phyloP scores from a whole-genome alignment of 2,113 vertebrate species.

The Herpailurus yagouaroundi region DNA sequence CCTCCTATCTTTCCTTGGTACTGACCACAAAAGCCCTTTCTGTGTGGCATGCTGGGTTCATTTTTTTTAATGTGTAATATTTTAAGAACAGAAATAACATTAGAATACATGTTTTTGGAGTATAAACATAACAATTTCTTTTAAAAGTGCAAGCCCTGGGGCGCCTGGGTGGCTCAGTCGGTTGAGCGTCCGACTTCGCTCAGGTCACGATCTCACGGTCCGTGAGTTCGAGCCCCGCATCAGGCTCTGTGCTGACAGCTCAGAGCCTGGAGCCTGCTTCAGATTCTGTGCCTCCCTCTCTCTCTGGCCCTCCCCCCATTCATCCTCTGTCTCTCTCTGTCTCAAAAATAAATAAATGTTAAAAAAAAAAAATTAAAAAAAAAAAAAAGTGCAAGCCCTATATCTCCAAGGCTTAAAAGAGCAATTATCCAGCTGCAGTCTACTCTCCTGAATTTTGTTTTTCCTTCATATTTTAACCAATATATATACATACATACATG shows the following conservation, averaged over 20 bases:
- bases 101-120: not conserved
- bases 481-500: not conserved
- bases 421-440: constrained; percentile 92
- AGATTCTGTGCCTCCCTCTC: too few relatives aligned
- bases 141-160: not conserved
- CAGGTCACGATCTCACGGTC: too few relatives aligned
- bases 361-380: too few relatives aligned
- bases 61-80: constrained; percentile 47
- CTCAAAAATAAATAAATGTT: too few relatives aligned
- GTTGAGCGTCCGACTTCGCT: too few relatives aligned
- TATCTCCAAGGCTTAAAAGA: constrained; percentile 60
- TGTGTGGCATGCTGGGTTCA: not conserved
- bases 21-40: not conserved
- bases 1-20: not conserved
- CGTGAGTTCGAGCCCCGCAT: too few relatives aligned
- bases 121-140: not conserved
- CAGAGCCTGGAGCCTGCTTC: too few relatives aligned
- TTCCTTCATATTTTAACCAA: constrained; percentile 88
- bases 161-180: too few relatives aligned
- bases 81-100: constrained; percentile 59
- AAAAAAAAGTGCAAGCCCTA: not conserved
- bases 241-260: too few relatives aligned
- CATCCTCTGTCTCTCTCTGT: too few relatives aligned
- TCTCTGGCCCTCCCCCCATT: too few relatives aligned
- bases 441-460: constrained; percentile 88